Evolutionary conservation across 2,888 invertebrate species (phyloP).

Genomic region (Tinea pellionella): DNA sequence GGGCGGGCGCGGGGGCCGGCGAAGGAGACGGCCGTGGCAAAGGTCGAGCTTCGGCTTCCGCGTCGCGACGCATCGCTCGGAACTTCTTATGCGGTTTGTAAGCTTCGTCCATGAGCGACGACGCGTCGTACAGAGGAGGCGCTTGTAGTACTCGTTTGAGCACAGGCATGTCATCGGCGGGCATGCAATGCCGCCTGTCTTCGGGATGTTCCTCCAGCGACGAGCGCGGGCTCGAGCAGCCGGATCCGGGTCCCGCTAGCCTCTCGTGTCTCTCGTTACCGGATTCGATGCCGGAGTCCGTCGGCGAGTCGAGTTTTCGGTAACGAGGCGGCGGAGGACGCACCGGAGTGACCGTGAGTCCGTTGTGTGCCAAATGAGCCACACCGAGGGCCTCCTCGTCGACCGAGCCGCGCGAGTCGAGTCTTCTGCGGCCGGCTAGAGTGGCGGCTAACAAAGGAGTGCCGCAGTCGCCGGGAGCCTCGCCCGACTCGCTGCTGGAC

Average conservation of each 20-base stretch:
- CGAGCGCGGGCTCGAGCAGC: constrained; percentile 88
- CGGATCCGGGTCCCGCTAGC: constrained; percentile 74
- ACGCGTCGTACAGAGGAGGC: constrained; percentile 90
- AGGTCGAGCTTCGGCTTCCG: constrained; percentile 72
- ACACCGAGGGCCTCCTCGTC: constrained; percentile 82
- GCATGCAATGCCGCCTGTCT: constrained; percentile 65
- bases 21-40: constrained; percentile 53
- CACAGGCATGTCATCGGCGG: constrained; percentile 92
- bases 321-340: constrained; percentile 74
- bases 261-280: constrained; percentile 90
- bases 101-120: constrained; percentile 92
- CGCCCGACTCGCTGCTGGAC: constrained; percentile 88
- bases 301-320: constrained; percentile 90
- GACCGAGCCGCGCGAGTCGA: constrained; percentile 79
- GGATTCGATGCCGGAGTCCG: constrained; percentile 93
- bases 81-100: constrained; percentile 97
- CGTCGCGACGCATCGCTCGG: constrained; percentile 86
- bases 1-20: constrained; percentile 55
- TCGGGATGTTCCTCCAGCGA: constrained; percentile 84
- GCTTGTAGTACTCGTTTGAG: constrained; percentile 92
- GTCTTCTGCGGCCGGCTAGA: constrained; percentile 80
- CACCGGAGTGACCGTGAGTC: constrained; percentile 79
- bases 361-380: constrained; percentile 77
- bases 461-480: constrained; percentile 78
- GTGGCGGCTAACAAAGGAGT: constrained; percentile 78